phyloP scores from a whole-genome alignment of 2,113 vertebrate genomes.

The Cheirogaleus medius region DNA sequence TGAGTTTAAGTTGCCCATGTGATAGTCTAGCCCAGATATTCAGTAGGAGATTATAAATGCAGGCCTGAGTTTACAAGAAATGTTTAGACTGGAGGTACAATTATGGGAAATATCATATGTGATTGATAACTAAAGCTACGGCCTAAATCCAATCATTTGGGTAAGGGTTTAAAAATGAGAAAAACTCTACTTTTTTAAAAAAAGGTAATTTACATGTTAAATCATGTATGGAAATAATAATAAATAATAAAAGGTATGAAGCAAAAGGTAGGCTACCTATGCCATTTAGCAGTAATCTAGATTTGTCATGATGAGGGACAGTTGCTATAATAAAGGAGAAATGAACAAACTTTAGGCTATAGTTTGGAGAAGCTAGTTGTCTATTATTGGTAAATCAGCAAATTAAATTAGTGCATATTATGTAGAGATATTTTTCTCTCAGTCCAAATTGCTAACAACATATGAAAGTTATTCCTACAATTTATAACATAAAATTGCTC shows the following conservation, averaged over 20 bases:
- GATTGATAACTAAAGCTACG: neutral
- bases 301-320: neutral
- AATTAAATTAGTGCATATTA: neutral
- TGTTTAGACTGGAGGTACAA: neutral
- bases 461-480: neutral
- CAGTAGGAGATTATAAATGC: neutral
- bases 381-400: neutral
- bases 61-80: neutral
- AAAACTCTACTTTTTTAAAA: neutral
- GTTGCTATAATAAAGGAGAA: neutral
- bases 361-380: neutral
- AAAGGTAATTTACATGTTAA: too few relatives aligned
- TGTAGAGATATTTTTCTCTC: conserved; percentile 7
- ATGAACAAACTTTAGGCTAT: neutral
- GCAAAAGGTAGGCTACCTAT: neutral
- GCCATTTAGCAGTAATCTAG: neutral
- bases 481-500: conserved; percentile 12
- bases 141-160: neutral
- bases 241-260: neutral
- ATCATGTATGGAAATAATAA: too few relatives aligned
- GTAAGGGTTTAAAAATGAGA: neutral
- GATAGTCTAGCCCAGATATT: neutral
- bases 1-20: neutral
- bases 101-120: neutral
- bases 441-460: conserved; percentile 12